Percentiles rank a stretch among this genome's conserved stretches.
phyloP scores from a whole-genome alignment of 2,797 vertebrate species.

The Sebastes oblongus region DNA sequence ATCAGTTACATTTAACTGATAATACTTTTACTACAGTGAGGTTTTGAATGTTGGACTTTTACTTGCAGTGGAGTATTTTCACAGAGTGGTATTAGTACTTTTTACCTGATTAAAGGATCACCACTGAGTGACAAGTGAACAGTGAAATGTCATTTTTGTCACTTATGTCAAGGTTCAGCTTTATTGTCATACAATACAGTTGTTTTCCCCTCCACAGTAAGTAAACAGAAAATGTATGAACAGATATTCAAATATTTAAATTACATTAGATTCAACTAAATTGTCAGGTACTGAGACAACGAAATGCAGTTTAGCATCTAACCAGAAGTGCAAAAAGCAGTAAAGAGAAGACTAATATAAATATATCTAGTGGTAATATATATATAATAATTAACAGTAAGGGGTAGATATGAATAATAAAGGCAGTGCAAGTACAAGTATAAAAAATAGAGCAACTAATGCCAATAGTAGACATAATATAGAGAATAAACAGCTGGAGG shows the following conservation, averaged over 20 bases:
- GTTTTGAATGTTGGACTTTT: neutral
- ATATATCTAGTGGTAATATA: neutral
- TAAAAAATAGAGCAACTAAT: neutral
- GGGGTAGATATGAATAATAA: rapidly evolving
- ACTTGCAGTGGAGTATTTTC: neutral
- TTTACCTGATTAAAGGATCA: neutral
- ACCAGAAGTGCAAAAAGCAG: too few relatives aligned
- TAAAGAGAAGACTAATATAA: neutral
- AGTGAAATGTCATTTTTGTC: neutral
- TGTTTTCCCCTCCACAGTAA: too few relatives aligned
- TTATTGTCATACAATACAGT: neutral
- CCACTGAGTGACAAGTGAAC: neutral
- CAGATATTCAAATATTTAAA: neutral
- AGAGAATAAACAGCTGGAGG: neutral
- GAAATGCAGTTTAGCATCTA: neutral
- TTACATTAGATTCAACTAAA: neutral
- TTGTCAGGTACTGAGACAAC: neutral
- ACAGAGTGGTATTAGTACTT: neutral
- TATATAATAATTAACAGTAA: neutral
- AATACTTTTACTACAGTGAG: neutral
- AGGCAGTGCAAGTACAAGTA: neutral
- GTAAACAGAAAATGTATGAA: too few relatives aligned
- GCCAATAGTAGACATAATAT: neutral
- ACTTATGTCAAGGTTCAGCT: neutral
- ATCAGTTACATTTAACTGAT: neutral